These are phyloP conservation scores for Epizoanthus scotinus DNA, from an alignment of 92 coral and sea anemone species.

Conservation along the genomic window DNA sequence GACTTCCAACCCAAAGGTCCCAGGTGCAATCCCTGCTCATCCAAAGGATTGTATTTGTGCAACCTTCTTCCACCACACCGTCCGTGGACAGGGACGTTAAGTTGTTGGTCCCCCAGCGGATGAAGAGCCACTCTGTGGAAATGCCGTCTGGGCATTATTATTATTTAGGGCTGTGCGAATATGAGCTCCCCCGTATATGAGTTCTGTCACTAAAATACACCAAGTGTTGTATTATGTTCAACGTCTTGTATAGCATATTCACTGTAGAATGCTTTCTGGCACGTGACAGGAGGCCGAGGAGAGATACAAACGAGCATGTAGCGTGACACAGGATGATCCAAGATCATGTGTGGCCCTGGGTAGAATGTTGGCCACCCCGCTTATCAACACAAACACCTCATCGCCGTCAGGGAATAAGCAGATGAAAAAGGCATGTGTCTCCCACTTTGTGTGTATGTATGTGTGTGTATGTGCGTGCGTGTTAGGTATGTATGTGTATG, in stretches of 20 bases:
- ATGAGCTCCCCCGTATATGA: too few species aligned
- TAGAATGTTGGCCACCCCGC: conserved; percentile 59
- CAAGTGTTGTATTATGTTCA: background rate
- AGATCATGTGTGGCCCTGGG: conserved; percentile 60
- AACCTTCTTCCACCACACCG: too few species aligned
- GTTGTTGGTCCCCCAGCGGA: too few species aligned
- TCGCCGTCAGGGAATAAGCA: conserved; percentile 21
- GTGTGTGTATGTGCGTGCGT: background rate
- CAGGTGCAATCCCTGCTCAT: too few species aligned
- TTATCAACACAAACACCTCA: conserved; percentile 30
- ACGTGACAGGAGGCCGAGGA: conserved; percentile 60
- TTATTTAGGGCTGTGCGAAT: background rate
- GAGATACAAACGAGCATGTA: conserved; percentile 48
- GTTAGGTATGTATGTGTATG: too few species aligned
- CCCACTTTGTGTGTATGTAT: background rate
- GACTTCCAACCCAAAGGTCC: too few species aligned
- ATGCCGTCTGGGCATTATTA: too few species aligned
- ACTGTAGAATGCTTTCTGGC: background rate
- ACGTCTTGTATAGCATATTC: background rate
- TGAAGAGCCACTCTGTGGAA: too few species aligned
- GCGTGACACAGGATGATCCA: conserved; percentile 51
- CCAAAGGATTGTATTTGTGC: too few species aligned
- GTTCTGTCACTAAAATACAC: too few species aligned
- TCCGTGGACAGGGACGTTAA: too few species aligned
- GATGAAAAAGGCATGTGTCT: conserved; percentile 36